Base-by-base conservation (phyloP, 2,797 vertebrate genomes). In the Geotrypetes seraphini region DNA sequence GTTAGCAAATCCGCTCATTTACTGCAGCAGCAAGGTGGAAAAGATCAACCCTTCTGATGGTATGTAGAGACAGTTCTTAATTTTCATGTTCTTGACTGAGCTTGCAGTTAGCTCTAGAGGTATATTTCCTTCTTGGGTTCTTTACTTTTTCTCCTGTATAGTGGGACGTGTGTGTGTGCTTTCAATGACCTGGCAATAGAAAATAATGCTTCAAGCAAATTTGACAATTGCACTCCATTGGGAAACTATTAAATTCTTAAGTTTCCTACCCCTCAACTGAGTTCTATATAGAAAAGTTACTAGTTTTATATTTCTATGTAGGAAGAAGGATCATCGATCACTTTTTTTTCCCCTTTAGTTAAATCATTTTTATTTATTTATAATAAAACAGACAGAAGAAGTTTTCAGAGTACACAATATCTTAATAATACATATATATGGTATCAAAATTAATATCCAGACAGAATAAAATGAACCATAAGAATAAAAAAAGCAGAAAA, bases 201-300 rank as follows among this genome's bases (percentile, higher is more conserved):
- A 69, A 69, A 65, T 66, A 73, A 65, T 75, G 57, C 55, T 70
- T 78, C 68, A 71, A 72, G 73, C 75, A 80, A 78, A 78, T 75
- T 80, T 77, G 78, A 68, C 60, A 68, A 79, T 80, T 61, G 58
- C 75, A 70, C 74, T 56, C 56, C 56, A 56, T 69, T 75, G 71
- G 71, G 76, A 78, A 79, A 75, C 71, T 81, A 78, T 81, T 73
- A 75, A 70, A 75, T 78, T 69, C n/a, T n/a, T n/a, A n/a, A n/a
- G n/a, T n/a, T n/a, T n/a, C n/a, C n/a, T n/a, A n/a, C n/a, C n/a
- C n/a, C 65, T 71, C 73, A 66, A 63, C 53, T 60, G 53, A 42
- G 49, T 57, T 65, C 61, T 57, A 57, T 63, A 69, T 57, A 42
- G 56, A 53, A 65, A 60, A 53, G 63, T 69, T 56, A 45, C 57